Evolutionary conservation across 2,113 vertebrate species (phyloP).

Genomic region (Aldabrachelys gigantea): DNA sequence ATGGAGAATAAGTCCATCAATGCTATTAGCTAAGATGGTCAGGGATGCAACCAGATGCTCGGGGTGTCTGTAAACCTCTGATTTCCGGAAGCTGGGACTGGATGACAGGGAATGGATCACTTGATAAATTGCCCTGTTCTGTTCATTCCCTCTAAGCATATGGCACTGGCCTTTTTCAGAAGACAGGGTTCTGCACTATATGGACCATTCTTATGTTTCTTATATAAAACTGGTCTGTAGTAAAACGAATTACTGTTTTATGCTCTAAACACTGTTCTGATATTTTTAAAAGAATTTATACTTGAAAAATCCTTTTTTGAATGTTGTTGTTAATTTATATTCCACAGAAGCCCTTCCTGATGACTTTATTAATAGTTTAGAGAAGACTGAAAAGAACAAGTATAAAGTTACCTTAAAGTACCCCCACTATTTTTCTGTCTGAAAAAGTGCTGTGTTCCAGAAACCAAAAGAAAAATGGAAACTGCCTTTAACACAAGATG

Average conservation of each 20-base stretch:
- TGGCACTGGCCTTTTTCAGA: neutral
- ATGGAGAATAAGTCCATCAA: neutral
- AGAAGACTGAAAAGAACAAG: constrained; percentile 79
- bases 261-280: neutral
- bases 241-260: neutral
- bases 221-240: neutral
- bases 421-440: constrained; percentile 93
- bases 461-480: constrained; percentile 94
- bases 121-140: neutral
- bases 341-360: constrained; percentile 87
- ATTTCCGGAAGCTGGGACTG: neutral
- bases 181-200: neutral
- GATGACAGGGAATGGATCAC: neutral
- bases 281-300: neutral
- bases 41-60: neutral
- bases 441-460: constrained; percentile 91
- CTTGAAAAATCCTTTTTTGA: neutral
- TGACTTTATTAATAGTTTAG: constrained; percentile 88
- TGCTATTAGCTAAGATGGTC: neutral
- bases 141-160: neutral
- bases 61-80: neutral
- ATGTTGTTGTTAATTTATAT: constrained; percentile 49
- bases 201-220: neutral
- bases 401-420: constrained; percentile 93
- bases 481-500: constrained; percentile 92